A percentile compares a stretch with the other conserved stretches of the same genome.
phyloP scores from a whole-genome alignment of 1,140 invertebrate species.

The Drosophila sp. region DNA sequence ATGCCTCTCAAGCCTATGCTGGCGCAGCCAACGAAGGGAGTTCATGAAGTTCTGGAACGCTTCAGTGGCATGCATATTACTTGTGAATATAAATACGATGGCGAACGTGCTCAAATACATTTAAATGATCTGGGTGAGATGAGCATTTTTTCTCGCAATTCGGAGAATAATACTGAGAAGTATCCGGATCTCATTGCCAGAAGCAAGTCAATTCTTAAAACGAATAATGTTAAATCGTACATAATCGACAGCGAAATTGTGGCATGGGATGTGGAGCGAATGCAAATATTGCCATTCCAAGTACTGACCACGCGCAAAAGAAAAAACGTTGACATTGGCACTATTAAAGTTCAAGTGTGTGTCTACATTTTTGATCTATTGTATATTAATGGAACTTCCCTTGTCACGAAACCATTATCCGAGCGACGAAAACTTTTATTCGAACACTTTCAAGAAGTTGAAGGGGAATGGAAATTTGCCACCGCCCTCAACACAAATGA shows the following conservation, averaged over 20 bases:
- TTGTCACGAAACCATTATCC: conserved; percentile 92
- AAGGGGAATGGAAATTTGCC: conserved; percentile 96
- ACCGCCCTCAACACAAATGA: conserved; percentile 92
- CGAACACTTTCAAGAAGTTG: conserved; percentile 90
- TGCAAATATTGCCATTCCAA: conserved; percentile 98
- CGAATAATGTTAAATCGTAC: conserved; percentile 89
- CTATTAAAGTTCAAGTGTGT: conserved; percentile 99
- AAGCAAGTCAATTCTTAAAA: conserved; percentile 87
- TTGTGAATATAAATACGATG: conserved; percentile 99
- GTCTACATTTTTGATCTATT: conserved; percentile 99
- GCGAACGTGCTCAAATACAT: conserved; percentile 98
- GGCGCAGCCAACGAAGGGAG: conserved; percentile 98
- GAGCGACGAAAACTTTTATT: conserved; percentile 91
- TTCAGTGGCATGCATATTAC: conserved; percentile 98
- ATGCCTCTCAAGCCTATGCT: conserved; percentile 99
- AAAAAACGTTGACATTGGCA: conserved; percentile 95
- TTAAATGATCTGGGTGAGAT: conserved; percentile 89
- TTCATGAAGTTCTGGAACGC: conserved; percentile 94
- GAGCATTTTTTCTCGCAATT: conserved; percentile 97
- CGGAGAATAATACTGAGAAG: conserved; percentile 98
- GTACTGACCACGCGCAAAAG: conserved; percentile 97
- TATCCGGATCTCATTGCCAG: conserved; percentile 97
- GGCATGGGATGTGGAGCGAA: conserved; percentile 96
- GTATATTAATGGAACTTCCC: conserved; percentile 95
- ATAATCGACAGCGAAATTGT: conserved; percentile 99